Conservation (phyloP, 2,113 vertebrate genomes). For the Trachemys scripta region DNA sequence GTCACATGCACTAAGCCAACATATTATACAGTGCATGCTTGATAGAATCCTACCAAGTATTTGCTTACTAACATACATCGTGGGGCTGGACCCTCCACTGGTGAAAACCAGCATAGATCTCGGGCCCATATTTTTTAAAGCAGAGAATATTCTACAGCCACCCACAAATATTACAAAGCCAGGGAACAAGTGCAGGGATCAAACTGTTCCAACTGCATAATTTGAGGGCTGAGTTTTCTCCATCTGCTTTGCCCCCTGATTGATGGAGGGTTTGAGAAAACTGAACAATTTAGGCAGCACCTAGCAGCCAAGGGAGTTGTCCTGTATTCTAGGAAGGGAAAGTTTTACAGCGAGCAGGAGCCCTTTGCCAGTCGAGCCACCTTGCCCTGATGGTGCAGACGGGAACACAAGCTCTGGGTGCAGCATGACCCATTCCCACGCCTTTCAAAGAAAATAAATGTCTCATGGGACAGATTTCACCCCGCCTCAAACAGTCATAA, state of each 20-base stretch:
- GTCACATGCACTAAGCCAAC: fast-evolving
- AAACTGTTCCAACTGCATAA: neutral
- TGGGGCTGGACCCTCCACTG: neutral
- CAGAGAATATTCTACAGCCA: neutral
- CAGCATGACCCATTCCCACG: fast-evolving
- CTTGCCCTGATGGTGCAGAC: neutral
- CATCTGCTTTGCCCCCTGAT: neutral
- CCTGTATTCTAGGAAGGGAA: too few species aligned
- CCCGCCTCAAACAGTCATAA: fast-evolving
- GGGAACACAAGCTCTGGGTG: neutral
- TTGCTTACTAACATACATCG: neutral
- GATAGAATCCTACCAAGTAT: neutral
- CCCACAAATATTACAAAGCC: neutral
- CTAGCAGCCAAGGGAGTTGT: neutral
- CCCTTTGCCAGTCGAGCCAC: neutral
- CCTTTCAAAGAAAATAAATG: fast-evolving
- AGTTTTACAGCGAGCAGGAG: neutral
- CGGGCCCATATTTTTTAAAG: neutral
- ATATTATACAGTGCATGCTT: fast-evolving
- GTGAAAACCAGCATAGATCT: neutral
- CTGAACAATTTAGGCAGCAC: neutral
- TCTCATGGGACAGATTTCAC: neutral
- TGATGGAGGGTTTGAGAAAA: neutral
- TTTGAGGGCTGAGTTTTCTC: neutral
- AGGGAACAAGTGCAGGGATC: neutral